Evolutionary conservation across 2,888 invertebrate genomes (phyloP), one percentile per base, ranked within the genome.

Genomic region (Gastracanthus pulcherrimus): DNA sequence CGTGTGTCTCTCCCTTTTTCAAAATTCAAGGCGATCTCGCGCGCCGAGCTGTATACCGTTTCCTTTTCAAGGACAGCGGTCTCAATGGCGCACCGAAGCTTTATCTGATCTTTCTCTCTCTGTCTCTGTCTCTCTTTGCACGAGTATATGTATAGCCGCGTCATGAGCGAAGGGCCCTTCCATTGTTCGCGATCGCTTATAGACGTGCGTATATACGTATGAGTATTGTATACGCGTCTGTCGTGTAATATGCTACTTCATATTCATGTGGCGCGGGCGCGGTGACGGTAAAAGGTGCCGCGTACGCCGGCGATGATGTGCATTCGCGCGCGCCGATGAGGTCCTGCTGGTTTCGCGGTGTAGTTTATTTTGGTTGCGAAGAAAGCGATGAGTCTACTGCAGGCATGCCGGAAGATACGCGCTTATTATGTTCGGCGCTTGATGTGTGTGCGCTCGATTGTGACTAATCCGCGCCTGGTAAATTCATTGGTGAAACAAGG

Each of bases 1-100:
- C 60, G 60, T 31, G 60, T 31, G 5, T 75, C 60, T 67, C 41
- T 67, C 76, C 16, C 48, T 51, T 60, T 62, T 62, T 69, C 75
- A 48, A 76, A 76, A 62, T 75, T 76, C 75, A 76, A 80, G 75
- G 76, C 69, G 64, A 76, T 45, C 69, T 6, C 13, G 41, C 23
- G 41, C 58, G 31, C 31, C 19, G n/a, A n/a, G n/a, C n/a, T n/a
- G n/a, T 29, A 31, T 60, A 41, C 76, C 67, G 76, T 67, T 66
- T 77, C 51, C 62, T 13, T 51, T 16, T n/a, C 72, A 74, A 69
- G 62, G 69, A 58, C 76, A 67, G 31, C 62, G 16, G 0, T n/a
- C n/a, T n/a, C n/a, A n/a, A n/a, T n/a, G n/a, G n/a, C n/a, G n/a
- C 31, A 19, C 36, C 29, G 66, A 16, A 3, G 38, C 26, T 74